phyloP scores from a whole-genome alignment of 92 coral and sea anemone genomes.

The Palythoa grandis region DNA sequence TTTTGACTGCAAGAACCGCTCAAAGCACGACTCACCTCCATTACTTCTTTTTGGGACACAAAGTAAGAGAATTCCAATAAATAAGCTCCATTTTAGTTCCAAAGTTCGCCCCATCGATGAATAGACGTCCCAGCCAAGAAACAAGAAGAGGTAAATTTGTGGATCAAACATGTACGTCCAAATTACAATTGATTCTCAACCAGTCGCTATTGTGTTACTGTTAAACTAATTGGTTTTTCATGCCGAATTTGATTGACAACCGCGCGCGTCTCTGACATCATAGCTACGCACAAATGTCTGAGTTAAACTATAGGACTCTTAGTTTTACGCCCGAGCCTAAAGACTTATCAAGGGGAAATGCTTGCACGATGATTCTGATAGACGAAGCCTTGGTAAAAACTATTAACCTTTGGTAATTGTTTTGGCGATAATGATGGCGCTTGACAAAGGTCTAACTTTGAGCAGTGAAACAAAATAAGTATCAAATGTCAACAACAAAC shows the following conservation, averaged over 20 bases:
- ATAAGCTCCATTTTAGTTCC: slow-evolving; percentile 17
- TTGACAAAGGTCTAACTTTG: neutral
- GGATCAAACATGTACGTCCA: slow-evolving; percentile 38
- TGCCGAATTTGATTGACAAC: slow-evolving; percentile 39
- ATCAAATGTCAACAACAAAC: slow-evolving; percentile 27
- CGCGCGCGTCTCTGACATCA: slow-evolving; percentile 25
- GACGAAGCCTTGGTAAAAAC: neutral
- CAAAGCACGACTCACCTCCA: slow-evolving; percentile 25
- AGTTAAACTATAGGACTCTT: neutral
- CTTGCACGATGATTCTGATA: slow-evolving; percentile 13
- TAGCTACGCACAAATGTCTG: slow-evolving; percentile 14
- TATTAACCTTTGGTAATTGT: neutral
- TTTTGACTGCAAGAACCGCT: neutral
- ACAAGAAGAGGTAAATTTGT: slow-evolving; percentile 8
- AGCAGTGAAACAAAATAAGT: neutral
- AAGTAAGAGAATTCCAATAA: neutral
- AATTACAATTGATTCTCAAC: slow-evolving; percentile 14
- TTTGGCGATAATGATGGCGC: neutral
- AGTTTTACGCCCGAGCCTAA: slow-evolving; percentile 8
- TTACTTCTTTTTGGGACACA: slow-evolving; percentile 1
- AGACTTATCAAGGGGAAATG: slow-evolving; percentile 29
- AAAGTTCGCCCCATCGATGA: slow-evolving; percentile 4
- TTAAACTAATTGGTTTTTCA: slow-evolving; percentile 64
- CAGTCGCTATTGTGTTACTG: slow-evolving; percentile 72
- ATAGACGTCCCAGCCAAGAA: slow-evolving; percentile 20